Evolutionary conservation across 1,140 invertebrate genomes (phyloP), one percentile per base, ranked within the genome.

Genomic region (Dysdera silvatica): DNA sequence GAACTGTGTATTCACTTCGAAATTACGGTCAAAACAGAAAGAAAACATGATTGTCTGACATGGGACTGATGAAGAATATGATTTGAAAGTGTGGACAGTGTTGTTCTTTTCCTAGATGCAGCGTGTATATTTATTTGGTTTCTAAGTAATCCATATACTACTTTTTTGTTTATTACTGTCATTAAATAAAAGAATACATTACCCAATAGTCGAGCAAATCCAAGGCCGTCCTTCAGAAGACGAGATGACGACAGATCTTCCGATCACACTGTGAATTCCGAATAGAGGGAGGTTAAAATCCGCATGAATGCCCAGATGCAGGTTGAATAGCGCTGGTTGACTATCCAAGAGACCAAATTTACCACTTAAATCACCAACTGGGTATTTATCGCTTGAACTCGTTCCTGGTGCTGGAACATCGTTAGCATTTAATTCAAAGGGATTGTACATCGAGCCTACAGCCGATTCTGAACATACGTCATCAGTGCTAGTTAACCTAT

Each of bases 281-380:
- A 87, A 87, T 7, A 97, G 76, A 0, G 91, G 91, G 49, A 97
- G 78, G 76, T 87, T 93, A 4, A 84, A 81, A 75, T 98, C 93
- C 82, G 86, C 88, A 37, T 67, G 57, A 31, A 69, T 57, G 12
- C 55, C 63, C n/a, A 68, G 41, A 26, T 71, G 59, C 2, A 69
- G 32, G 28, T 69, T 55, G 32, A 56, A 43, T n/a, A 68, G 32
- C 16, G 49, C 33, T 18, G 62, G 57, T 4, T 54, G 60, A 18
- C 62, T 63, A 16, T 67, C 67, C 8, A 82, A 67, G 0, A 67
- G 59, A 20, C 82, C 82, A 70, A 80, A 83, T 77, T 97, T 98
- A 6, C 91, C 91, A 53, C 89, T 88, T 4, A 98, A 75, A 76
- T 96, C 92, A 0, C 91, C 91, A 14, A 93, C 75, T 4, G 87